Evolutionary conservation across 2,888 invertebrate species (phyloP), one percentile per base, ranked within the genome.

Genomic region (Elegia similella): DNA sequence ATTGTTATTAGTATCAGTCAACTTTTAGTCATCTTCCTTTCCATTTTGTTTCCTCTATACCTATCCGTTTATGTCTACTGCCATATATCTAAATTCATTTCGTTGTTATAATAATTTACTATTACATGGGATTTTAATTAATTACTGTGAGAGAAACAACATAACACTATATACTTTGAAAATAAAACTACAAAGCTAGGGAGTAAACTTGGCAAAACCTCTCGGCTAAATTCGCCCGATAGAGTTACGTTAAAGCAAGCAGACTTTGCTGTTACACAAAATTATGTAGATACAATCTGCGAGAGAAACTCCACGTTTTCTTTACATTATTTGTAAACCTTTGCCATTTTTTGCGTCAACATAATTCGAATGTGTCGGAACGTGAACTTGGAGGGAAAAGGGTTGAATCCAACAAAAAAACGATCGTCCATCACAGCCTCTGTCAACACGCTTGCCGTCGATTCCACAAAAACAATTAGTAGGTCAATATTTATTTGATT

Each of bases 401-500:
- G 82, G 79, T 78, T 71, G 73, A 78, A 76, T 76, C 75, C 75
- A 77, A 77, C 78, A 84, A 88, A 87, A n/a, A 86, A 86, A 76
- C 63, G 84, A 73, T 87, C 87, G 81, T 89, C 79, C 78, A 88
- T 89, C 88, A 89, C 77, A 60, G 78, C 79, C 80, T 83, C 78
- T 88, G 88, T 90, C 89, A 86, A 86, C 88, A 82, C 69, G 75
- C 77, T 69, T 72, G 80, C 78, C 83, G 77, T 84, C 84, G 80
- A 84, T 81, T 84, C 85, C 84, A 80, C 84, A 88, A 88, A 88
- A 88, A 88, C 86, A 90, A 90, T 90, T 87, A 88, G 84, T 85
- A 84, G 82, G 84, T 85, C 87, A 86, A 89, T 89, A 86, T 88
- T 87, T 87, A 87, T 89, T 86, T 86, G 84, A 88, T 88, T 82